Percentiles rank a stretch among this genome's conserved stretches.
Evolutionary conservation across 2,113 vertebrate species (phyloP).

Genomic region (Thryonomys swinderianus): DNA sequence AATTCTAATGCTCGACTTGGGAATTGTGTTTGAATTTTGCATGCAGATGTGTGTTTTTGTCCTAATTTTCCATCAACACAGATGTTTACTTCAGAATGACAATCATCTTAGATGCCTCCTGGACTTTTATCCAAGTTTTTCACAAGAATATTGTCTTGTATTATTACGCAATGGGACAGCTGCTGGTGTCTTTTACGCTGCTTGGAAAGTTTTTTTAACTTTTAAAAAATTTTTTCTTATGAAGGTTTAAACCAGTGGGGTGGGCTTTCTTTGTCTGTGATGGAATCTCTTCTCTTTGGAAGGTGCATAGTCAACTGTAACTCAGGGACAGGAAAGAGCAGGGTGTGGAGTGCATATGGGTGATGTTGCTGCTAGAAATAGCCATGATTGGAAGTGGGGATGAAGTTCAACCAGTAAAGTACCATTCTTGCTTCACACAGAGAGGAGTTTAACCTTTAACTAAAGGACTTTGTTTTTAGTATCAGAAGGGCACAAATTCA

Average conservation of each 20-base stretch:
- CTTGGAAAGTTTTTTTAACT: conserved; percentile 42
- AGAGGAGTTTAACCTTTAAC: background rate
- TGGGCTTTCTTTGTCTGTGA: conserved; percentile 24
- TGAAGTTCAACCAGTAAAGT: conserved; percentile 17
- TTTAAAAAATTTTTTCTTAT: background rate
- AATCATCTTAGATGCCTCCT: conserved; percentile 24
- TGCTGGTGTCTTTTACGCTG: conserved; percentile 51
- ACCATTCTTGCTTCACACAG: background rate
- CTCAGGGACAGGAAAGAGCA: background rate
- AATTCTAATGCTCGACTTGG: conserved; percentile 67
- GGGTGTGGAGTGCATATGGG: background rate
- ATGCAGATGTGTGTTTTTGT: conserved; percentile 67
- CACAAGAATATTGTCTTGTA: conserved; percentile 8
- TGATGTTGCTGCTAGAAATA: background rate
- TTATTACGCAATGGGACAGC: conserved; percentile 56
- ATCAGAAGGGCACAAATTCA: background rate
- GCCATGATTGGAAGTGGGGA: background rate
- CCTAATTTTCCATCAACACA: conserved; percentile 66
- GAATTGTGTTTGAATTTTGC: conserved; percentile 63
- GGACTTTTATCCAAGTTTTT: conserved; percentile 51
- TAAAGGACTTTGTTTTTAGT: background rate
- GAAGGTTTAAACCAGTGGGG: background rate
- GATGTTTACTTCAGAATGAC: conserved; percentile 62
- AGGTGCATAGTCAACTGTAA: background rate
- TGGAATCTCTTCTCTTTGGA: conserved; percentile 41